Evolutionary conservation across 2,113 vertebrate species (phyloP).

Genomic region (Cichladusa arquata): DNA sequence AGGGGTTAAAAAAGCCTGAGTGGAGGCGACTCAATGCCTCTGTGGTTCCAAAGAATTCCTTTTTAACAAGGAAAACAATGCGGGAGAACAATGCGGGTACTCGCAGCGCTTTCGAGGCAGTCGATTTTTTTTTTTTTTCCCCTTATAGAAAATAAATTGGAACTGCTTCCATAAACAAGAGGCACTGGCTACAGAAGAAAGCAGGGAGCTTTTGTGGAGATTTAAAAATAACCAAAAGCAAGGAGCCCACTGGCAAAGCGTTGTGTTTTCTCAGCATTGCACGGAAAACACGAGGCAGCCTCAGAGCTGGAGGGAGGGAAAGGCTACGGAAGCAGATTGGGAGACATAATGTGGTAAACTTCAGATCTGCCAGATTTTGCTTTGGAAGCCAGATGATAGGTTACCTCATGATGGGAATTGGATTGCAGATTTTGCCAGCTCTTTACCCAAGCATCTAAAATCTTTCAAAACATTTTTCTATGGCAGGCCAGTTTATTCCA

Average conservation of each 20-base stretch:
- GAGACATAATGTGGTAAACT: conserved; percentile 28
- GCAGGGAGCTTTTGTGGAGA: neutral
- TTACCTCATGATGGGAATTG: neutral
- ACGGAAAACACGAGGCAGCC: neutral
- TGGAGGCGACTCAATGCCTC: neutral
- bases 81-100: neutral
- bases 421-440: neutral
- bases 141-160: conserved; percentile 28
- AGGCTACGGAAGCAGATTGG: conserved; percentile 38
- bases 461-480: conserved; percentile 37
- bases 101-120: neutral
- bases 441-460: conserved; percentile 15
- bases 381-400: neutral
- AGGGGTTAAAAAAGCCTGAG: neutral
- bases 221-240: conserved; percentile 48
- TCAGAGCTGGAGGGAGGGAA: neutral
- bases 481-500: neutral
- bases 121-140: neutral
- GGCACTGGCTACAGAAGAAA: conserved; percentile 34
- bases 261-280: neutral
- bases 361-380: conserved; percentile 8
- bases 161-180: conserved; percentile 29
- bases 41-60: neutral
- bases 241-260: neutral
- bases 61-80: conserved; percentile 14